Evolutionary conservation across 2,797 vertebrate genomes (phyloP).

Genomic region (Semaprochilodus insignis): DNA sequence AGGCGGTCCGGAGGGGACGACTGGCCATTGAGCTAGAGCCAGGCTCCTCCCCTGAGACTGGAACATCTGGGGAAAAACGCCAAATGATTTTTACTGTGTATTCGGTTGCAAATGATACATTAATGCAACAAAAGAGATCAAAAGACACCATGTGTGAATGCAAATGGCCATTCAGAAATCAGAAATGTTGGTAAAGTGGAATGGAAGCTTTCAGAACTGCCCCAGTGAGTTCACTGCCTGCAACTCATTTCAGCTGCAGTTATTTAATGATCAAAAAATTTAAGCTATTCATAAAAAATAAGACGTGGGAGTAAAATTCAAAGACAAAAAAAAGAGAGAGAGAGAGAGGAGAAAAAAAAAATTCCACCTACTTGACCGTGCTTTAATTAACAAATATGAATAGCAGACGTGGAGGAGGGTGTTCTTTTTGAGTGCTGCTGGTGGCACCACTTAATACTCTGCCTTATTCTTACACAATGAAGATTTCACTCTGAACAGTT

Average conservation of each 20-base stretch:
- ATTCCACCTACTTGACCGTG: background rate
- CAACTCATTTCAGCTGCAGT: background rate
- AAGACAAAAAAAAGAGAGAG: background rate
- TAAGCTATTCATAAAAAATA: background rate
- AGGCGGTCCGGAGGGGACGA: constrained; percentile 63
- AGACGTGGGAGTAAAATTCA: background rate
- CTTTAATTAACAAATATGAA: background rate
- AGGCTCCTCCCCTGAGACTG: constrained; percentile 74
- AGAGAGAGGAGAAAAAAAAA: background rate
- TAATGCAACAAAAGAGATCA: background rate
- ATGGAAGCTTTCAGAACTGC: background rate
- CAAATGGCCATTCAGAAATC: background rate
- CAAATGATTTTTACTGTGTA: background rate
- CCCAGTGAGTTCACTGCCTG: background rate
- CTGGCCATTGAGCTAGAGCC: constrained; percentile 65
- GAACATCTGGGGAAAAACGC: constrained; percentile 57
- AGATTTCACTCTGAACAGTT: constrained; percentile 1
- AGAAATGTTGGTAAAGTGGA: background rate
- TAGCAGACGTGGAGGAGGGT: background rate
- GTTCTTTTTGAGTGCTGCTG: background rate
- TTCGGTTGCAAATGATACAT: background rate
- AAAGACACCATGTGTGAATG: too few relatives aligned
- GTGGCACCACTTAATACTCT: background rate
- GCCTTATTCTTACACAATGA: constrained; percentile 2
- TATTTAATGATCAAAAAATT: background rate